phyloP scores from a whole-genome alignment of 2,113 vertebrate genomes.

The Archilochus colubris region DNA sequence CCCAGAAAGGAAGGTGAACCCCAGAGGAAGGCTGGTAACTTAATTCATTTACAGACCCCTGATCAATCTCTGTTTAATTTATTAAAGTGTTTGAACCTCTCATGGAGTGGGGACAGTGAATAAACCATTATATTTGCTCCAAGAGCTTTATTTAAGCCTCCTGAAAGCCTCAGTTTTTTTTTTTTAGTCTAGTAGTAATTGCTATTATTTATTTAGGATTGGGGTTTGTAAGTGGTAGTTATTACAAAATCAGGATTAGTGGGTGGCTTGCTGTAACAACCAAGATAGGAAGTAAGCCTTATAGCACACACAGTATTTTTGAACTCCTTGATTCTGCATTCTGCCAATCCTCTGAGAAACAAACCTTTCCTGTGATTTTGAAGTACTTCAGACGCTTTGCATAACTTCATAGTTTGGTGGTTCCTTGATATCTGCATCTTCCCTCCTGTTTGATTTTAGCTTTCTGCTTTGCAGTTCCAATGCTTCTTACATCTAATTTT shows the following conservation, averaged over 20 bases:
- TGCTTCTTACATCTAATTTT: background rate
- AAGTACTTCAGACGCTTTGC: background rate
- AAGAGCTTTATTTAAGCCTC: background rate
- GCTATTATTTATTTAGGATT: background rate
- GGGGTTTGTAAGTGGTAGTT: background rate
- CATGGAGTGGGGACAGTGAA: background rate
- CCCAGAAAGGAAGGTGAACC: background rate
- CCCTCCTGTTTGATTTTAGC: background rate
- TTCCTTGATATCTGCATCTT: background rate
- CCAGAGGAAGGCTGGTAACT: background rate
- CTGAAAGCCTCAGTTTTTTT: background rate
- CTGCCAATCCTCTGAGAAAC: background rate
- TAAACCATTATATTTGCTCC: background rate
- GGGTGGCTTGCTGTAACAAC: fast-evolving
- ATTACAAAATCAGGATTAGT: background rate
- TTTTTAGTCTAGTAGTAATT: too few relatives aligned
- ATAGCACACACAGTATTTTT: background rate
- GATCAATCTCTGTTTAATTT: background rate
- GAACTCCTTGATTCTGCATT: background rate
- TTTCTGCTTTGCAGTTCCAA: background rate
- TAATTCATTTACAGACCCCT: background rate
- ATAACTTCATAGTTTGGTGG: background rate
- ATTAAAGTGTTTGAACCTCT: background rate
- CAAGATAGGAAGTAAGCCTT: background rate
- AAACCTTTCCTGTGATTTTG: background rate